Evolutionary conservation across 2,797 vertebrate genomes (phyloP), one percentile per base, ranked within the genome.

Genomic region (Platalea minor): DNA sequence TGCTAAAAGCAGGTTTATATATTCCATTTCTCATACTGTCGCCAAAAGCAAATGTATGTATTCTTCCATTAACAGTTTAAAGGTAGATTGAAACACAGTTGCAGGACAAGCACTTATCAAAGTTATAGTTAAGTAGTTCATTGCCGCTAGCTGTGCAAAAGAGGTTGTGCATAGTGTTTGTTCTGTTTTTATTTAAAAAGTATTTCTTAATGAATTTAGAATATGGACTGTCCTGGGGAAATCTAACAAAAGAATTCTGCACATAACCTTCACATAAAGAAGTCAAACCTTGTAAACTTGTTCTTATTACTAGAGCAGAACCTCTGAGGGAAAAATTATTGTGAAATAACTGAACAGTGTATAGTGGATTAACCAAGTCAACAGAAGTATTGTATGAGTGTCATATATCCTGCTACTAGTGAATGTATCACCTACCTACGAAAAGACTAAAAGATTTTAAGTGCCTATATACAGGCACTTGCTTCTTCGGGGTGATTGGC

Each of bases 11-110:
- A 80, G 33, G 31, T 87, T 91, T 95, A 80, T 70, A 31, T 60
- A 90, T 93, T 93, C 45, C n/a, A 60, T 89, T 95, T 89, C 85
- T 96, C 88, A 79, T 91, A 25, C 67, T 91, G 93, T 94, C 23
- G 0, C 70, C 64, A 74, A 91, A 86, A 91, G 60, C 5, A 0
- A 89, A 77, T 68, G 10, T 26, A 79, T 51, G 26, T 68, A 53
- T 77, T 70, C 63, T 91, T 93, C 28, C 63, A 85, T 80, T 91
- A 89, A 63, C n/a, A 76, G 63, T 79, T 87, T 85, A 93, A 89
- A 91, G 90, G 67, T 89, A 94, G 63, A 73, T n/a, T 56, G 85
- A 93, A 95, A 68, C 64, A 87, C 45, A 89, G 45, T 37, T 91
- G 43, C 35, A 85, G 35, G 72, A 94, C 43, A 81, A 69, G 35